Evolutionary conservation across 2,888 invertebrate genomes (phyloP).

Genomic region (Osedax frankpressi): DNA sequence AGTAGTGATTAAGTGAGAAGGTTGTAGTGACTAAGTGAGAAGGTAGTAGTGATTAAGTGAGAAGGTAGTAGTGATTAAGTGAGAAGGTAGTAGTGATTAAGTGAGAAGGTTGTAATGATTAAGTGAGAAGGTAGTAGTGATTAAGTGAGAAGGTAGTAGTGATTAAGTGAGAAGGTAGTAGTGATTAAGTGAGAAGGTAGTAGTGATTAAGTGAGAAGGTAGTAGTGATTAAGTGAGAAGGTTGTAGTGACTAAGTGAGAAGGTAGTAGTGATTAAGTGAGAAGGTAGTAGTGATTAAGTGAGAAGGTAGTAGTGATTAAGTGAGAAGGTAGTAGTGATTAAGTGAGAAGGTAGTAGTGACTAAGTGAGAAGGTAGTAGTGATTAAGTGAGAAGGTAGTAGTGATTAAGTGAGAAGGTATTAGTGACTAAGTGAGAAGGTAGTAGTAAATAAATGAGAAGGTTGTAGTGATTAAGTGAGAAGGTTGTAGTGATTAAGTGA

Average conservation of each 20-base stretch:
- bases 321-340: neutral
- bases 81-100: no score
- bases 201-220: no score
- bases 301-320: neutral
- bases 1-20: neutral
- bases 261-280: no score
- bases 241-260: conserved; percentile 56
- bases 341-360: neutral
- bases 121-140: neutral
- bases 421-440: conserved; percentile 52
- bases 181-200: neutral
- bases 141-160: neutral
- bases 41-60: neutral
- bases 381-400: no score
- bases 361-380: neutral
- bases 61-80: neutral
- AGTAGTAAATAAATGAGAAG: no score
- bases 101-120: neutral
- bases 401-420: conserved; percentile 63
- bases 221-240: conserved; percentile 65
- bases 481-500: neutral
- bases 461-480: neutral
- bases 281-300: neutral
- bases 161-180: neutral
- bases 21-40: neutral